Percentiles rank a stretch among this genome's conserved stretches.
phyloP scores from a whole-genome alignment of 2,888 invertebrate genomes.

The Matsumyia berberina region DNA sequence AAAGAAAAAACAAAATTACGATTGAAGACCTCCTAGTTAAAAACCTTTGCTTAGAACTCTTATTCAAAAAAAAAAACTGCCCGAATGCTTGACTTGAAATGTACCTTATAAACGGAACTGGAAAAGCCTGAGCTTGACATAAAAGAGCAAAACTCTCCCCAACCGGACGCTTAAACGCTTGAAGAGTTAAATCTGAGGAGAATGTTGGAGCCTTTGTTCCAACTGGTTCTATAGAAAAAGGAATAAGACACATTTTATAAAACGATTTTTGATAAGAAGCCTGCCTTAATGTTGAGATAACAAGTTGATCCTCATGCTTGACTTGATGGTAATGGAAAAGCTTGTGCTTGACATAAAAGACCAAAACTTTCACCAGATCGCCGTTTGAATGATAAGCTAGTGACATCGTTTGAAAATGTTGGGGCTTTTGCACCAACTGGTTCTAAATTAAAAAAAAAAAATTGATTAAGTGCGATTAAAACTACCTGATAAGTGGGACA shows the following conservation, averaged over 20 bases:
- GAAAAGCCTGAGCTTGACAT: slow-evolving; percentile 89
- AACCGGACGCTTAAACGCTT: slow-evolving; percentile 81
- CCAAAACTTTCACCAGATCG: slow-evolving; percentile 84
- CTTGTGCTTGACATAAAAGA: slow-evolving; percentile 89
- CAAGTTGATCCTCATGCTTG: background rate
- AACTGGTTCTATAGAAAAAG: slow-evolving; percentile 85
- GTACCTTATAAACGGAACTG: slow-evolving; percentile 88
- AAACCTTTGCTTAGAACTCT: background rate
- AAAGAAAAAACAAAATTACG: slow-evolving; percentile 71
- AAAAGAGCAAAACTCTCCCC: slow-evolving; percentile 85
- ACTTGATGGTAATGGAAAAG: slow-evolving; percentile 85
- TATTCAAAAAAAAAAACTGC: slow-evolving; percentile 26
- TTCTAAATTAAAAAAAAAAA: slow-evolving; percentile 82
- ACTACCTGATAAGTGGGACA: slow-evolving; percentile 81
- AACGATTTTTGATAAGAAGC: background rate
- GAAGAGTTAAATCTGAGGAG: slow-evolving; percentile 78
- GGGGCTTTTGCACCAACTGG: slow-evolving; percentile 87
- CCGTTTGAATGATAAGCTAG: slow-evolving; percentile 84
- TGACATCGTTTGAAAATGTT: slow-evolving; percentile 86
- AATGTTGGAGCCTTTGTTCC: slow-evolving; percentile 86
- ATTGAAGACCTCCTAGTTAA: no score
- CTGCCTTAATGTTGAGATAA: slow-evolving; percentile 43
- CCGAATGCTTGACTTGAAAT: slow-evolving; percentile 59
- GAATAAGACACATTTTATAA: background rate
- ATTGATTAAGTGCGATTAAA: background rate